These are phyloP conservation scores for Archocentrus centrarchus DNA, from an alignment of 2,113 vertebrate genomes.

Conservation along the genomic window DNA sequence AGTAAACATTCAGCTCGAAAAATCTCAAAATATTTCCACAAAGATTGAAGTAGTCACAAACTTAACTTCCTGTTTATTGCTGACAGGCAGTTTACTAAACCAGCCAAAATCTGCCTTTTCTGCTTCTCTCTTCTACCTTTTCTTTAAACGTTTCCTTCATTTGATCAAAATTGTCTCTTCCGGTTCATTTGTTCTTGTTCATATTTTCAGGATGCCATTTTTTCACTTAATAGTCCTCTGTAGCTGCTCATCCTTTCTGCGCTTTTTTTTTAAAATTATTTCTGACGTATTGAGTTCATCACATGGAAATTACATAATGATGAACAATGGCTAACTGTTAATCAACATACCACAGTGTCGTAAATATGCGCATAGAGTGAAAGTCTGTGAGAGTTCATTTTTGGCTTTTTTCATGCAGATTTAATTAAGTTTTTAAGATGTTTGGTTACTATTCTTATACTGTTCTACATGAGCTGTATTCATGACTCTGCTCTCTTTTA, in stretches of 20 bases:
- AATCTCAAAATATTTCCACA: background rate
- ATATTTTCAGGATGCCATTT: conserved; percentile 9
- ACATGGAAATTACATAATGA: conserved; percentile 54
- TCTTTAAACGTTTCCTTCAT: background rate
- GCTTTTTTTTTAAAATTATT: conserved; percentile 27
- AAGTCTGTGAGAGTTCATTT: conserved; percentile 34
- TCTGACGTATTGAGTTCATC: conserved; percentile 64
- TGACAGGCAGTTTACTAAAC: conserved; percentile 35
- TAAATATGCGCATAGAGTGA: conserved; percentile 9
- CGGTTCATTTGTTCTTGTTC: conserved; percentile 6
- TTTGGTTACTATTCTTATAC: conserved; percentile 40
- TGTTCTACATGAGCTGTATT: background rate
- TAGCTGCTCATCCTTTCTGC: conserved; percentile 24
- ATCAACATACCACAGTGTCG: conserved; percentile 24
- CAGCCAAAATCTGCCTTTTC: background rate
- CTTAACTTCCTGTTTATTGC: background rate
- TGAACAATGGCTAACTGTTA: conserved; percentile 45
- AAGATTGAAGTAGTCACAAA: background rate
- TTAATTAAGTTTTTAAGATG: conserved; percentile 49
- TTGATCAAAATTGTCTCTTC: conserved; percentile 17
- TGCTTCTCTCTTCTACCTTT: too few relatives aligned
- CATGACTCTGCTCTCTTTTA: background rate
- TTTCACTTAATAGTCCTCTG: background rate
- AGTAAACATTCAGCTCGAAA: background rate
- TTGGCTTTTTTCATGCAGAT: conserved; percentile 19